Base-by-base conservation (phyloP, 2,888 invertebrate genomes). In the Lysandra bellargus region DNA sequence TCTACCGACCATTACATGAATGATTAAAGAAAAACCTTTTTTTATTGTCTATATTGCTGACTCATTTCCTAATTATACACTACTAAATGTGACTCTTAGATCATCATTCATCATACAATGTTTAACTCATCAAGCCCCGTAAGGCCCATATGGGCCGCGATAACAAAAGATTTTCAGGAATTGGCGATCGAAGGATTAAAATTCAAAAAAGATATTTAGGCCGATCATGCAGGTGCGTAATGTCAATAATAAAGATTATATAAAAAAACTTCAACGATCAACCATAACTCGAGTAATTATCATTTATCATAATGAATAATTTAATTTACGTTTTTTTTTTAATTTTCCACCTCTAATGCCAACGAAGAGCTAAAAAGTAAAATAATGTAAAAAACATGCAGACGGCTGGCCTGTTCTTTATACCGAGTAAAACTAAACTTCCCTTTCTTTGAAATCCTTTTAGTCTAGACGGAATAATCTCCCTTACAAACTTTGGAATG, bases 381-480 rank as follows among this genome's bases (percentile, higher is more conserved):
- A 72, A 72, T 14, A 72, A 37, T 37, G 37, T 40, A 6, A n/a
- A n/a, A 73, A 44, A 44, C 9, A 44, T 44, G 74, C 44, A 74
- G 74, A 74, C n/a, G n/a, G 44, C 23, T 40, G 23, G n/a, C n/a
- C 44, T 74, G 40, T 30, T 9, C 5, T 40, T 23, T 74, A 44
- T 44, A 33, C 44, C 3, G 30, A 14, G 53, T 17, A 53, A 49
- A 64, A 57, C 17, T 57, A 69, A 69, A 69, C 69, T 69, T 69
- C 69, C 33, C 33, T 69, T 69, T 33, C 69, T 75, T 30, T 75
- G 5, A 30, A 33, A 57, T 57, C 76, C 53, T 33, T 57, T 76
- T 33, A 53, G 76, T 76, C 76, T 76, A 76, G 76, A 76, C 76
- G 30, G 57, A 76, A 53, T 53, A 57, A 76, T 17, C 76, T 76